Evolutionary conservation across 2,888 invertebrate genomes (phyloP).

Genomic region (Buathra laborator): DNA sequence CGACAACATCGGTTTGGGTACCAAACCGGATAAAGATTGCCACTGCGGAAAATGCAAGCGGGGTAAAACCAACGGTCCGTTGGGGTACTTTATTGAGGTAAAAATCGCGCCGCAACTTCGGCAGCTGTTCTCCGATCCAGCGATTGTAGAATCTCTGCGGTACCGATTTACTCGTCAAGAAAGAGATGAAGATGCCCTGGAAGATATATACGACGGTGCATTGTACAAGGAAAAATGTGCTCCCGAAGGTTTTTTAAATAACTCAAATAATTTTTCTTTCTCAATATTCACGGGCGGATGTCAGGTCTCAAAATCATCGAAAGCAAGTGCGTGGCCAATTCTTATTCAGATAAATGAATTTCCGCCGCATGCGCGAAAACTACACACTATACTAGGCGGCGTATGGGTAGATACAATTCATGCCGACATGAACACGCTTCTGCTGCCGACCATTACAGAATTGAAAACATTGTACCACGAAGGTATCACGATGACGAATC

Average conservation of each 20-base stretch:
- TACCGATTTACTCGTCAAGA: slow-evolving; percentile 45
- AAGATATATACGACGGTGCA: slow-evolving; percentile 45
- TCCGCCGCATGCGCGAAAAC: slow-evolving; percentile 63
- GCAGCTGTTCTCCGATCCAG: slow-evolving; percentile 19
- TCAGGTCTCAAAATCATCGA: slow-evolving; percentile 41
- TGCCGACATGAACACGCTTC: slow-evolving; percentile 22
- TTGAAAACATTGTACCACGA: slow-evolving; percentile 3
- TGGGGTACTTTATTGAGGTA: slow-evolving; percentile 34
- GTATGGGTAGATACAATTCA: slow-evolving; percentile 52
- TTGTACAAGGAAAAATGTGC: slow-evolving; percentile 20
- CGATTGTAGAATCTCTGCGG: slow-evolving; percentile 33
- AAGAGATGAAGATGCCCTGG: slow-evolving; percentile 37
- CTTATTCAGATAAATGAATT: slow-evolving; percentile 59
- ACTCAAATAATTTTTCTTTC: slow-evolving; percentile 41
- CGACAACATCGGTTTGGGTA: background rate
- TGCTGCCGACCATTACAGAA: slow-evolving; percentile 7
- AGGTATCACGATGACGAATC: slow-evolving; percentile 36
- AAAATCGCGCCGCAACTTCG: slow-evolving; percentile 30
- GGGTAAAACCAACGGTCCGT: background rate
- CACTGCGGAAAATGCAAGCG: background rate
- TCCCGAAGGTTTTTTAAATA: slow-evolving; percentile 50
- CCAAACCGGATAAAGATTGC: background rate
- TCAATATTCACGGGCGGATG: slow-evolving; percentile 43
- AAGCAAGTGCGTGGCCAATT: slow-evolving; percentile 56
- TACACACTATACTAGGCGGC: slow-evolving; percentile 37